Evolutionary conservation across 2,888 invertebrate species (phyloP).

Genomic region (Pogonocherus hispidulus): DNA sequence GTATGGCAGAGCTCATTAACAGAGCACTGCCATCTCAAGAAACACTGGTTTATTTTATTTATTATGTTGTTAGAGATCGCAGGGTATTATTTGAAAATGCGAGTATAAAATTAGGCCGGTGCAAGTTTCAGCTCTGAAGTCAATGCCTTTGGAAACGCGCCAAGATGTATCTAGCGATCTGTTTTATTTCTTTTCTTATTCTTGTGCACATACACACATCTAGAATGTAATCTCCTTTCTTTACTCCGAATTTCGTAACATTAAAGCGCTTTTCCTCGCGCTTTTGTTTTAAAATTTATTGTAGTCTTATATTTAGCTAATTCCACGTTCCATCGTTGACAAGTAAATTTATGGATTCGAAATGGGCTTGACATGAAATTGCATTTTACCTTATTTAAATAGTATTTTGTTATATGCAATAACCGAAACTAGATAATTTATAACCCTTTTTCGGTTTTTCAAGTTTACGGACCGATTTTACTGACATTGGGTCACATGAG

Average conservation of each 20-base stretch:
- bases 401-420: too few relatives aligned
- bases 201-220: slow-evolving; percentile 9
- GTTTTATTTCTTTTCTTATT: slow-evolving; percentile 13
- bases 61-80: too few relatives aligned
- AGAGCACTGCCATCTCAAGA: too few relatives aligned
- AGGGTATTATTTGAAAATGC: too few relatives aligned
- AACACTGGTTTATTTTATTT: too few relatives aligned
- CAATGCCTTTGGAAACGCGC: slow-evolving; percentile 23
- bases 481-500: too few relatives aligned
- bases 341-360: not conserved
- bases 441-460: too few relatives aligned
- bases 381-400: not conserved
- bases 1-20: too few relatives aligned
- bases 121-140: not conserved
- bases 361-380: not conserved
- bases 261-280: not conserved
- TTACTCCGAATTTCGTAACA: slow-evolving; percentile 9
- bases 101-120: not conserved
- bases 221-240: slow-evolving; percentile 8
- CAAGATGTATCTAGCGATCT: slow-evolving; percentile 10
- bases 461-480: too few relatives aligned
- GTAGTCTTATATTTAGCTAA: not conserved
- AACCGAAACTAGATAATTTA: too few relatives aligned
- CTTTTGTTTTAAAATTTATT: slow-evolving; percentile 15
- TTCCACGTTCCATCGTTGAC: not conserved